Evolutionary conservation across 2,888 invertebrate genomes (phyloP).

Genomic region (Xylota segnis): DNA sequence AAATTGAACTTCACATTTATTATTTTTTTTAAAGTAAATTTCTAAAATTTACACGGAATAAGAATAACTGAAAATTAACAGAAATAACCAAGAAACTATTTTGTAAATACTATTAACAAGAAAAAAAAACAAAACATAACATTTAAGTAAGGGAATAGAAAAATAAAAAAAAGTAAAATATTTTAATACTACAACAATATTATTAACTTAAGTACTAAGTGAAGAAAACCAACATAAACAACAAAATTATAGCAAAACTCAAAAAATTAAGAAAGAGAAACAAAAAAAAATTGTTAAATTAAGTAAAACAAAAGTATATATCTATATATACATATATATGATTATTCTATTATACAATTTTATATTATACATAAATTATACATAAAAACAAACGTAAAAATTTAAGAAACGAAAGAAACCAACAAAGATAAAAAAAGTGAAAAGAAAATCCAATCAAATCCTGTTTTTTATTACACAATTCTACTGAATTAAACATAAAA

Average conservation of each 20-base stretch:
- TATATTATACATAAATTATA: conserved; percentile 77
- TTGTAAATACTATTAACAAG: conserved; percentile 71
- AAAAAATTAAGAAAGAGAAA: conserved; percentile 47
- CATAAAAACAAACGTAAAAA: conserved; percentile 67
- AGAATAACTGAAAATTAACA: conserved; percentile 60
- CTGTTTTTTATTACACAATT: conserved; percentile 64
- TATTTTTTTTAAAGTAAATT: conserved; percentile 58
- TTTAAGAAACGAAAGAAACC: conserved; percentile 60
- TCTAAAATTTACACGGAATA: conserved; percentile 59
- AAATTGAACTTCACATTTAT: conserved; percentile 33
- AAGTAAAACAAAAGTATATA: conserved; percentile 68
- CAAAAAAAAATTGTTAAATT: conserved; percentile 72
- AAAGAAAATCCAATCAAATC: conserved; percentile 73
- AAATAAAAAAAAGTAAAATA: conserved; percentile 55
- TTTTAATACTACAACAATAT: conserved; percentile 76
- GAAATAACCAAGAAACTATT: conserved; percentile 73
- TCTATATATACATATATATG: conserved; percentile 73
- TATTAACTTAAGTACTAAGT: conserved; percentile 72
- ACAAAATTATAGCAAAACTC: conserved; percentile 71
- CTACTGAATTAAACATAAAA: conserved; percentile 35
- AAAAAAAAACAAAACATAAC: conserved; percentile 49
- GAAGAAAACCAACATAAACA: conserved; percentile 54
- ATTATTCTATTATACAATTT: conserved; percentile 77
- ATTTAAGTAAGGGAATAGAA: conserved; percentile 59
- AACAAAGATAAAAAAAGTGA: conserved; percentile 62